These are phyloP conservation scores for Drosophila sp. DNA, from an alignment of 1,140 invertebrate species.

Conservation along the genomic window DNA sequence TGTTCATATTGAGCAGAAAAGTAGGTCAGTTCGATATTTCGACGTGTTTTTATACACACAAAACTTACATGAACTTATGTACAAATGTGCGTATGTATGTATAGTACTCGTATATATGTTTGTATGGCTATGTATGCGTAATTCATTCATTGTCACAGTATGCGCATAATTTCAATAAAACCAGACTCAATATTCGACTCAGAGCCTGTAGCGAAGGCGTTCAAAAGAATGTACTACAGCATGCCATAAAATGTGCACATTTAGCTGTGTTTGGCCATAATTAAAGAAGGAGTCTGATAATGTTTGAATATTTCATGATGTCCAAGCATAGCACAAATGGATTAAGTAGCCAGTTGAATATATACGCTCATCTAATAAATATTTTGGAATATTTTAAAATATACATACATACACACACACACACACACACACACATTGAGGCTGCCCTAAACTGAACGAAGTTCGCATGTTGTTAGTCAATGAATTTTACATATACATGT, in stretches of 20 bases:
- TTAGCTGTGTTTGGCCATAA: constrained; percentile 6
- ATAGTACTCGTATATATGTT: not conserved
- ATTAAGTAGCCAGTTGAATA: constrained; percentile 20
- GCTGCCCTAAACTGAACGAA: constrained; percentile 60
- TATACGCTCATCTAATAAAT: not conserved
- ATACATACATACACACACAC: not conserved
- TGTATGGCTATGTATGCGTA: constrained; percentile 8
- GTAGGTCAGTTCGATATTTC: constrained; percentile 81
- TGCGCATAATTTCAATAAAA: constrained; percentile 20
- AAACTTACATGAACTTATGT: constrained; percentile 42
- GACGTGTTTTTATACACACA: constrained; percentile 49
- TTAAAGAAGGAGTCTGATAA: constrained; percentile 13
- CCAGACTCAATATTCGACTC: not conserved
- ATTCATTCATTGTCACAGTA: constrained; percentile 37
- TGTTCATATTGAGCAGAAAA: constrained; percentile 63
- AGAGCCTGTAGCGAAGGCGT: not conserved
- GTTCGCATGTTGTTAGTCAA: constrained; percentile 74
- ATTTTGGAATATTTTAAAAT: constrained; percentile 6
- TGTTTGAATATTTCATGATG: constrained; percentile 12
- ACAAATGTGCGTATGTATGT: constrained; percentile 11
- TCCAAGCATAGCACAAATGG: constrained; percentile 18
- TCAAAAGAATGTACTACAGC: constrained; percentile 10
- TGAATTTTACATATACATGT: constrained; percentile 70
- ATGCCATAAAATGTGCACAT: constrained; percentile 25
- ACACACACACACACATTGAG: constrained; percentile 5